Evolutionary conservation across 2,888 invertebrate species (phyloP), one percentile per base, ranked within the genome.

Genomic region (Ecliptopera silaceata): DNA sequence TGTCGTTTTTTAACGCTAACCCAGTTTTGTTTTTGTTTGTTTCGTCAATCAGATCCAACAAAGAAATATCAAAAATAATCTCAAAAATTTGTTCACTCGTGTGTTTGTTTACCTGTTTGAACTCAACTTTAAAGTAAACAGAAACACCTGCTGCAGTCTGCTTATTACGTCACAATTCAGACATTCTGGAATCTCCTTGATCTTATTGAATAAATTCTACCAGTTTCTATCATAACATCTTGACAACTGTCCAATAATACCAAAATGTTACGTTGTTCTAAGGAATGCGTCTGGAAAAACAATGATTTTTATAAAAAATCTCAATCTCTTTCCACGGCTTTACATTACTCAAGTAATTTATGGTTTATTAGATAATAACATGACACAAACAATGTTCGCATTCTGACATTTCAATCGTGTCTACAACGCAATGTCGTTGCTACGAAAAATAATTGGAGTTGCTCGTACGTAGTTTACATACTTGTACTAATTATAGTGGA

Each of bases 301-400:
- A 10, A 15, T 10, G 15, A 15, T 26, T 34, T 15, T 15, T n/a
- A n/a, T n/a, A n/a, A n/a, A n/a, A n/a, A n/a, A 10, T 36, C 10
- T 8, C 12, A 36, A 15, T 36, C 15, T 36, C 15, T 36, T 1
- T 31, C 10, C 15, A 36, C 15, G 15, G 6, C 36, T 36, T 2
- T 59, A 34, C 46, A 29, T 47, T 44, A 10, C 13, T 53, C 39
- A 47, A 44, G 10, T 13, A 44, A 47, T 58, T 62, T 54, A 55
- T 48, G 12, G 52, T 26, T 54, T 26, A 26, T 6, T 43, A 56
- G n/a, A 43, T 42, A 42, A 45, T 49, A 49, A 34, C 17, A 26
- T 48, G 42, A 32, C 46, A 49, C 17, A 44, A 39, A 39, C 36
- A 17, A 41, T 41, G 32, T 39, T 29, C 39, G 6, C 38, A 34